Evolutionary conservation across 1,140 invertebrate species (phyloP).

Genomic region (Pseudomyrmex sp.): DNA sequence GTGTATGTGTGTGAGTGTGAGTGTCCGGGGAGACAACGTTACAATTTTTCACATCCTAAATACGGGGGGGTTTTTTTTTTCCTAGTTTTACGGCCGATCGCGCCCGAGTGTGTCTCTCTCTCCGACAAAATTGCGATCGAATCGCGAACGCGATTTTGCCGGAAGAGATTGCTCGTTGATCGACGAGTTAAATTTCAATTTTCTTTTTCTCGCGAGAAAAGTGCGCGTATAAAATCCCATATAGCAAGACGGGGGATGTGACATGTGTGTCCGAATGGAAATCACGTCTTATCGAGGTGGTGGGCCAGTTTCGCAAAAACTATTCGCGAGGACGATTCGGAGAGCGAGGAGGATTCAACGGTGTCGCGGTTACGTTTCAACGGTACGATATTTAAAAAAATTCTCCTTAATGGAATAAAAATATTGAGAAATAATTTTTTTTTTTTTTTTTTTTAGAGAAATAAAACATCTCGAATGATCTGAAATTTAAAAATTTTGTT

Average conservation of each 20-base stretch:
- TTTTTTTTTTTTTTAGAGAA: neutral
- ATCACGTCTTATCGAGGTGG: neutral
- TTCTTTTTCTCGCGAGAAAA: neutral
- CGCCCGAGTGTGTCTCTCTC: no score
- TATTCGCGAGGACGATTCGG: neutral
- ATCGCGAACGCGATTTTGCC: no score
- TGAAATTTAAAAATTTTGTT: neutral
- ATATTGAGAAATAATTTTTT: no score
- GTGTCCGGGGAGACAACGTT: slow-evolving; percentile 23
- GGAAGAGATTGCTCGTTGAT: neutral
- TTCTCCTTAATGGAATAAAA: no score
- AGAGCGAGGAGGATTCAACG: neutral
- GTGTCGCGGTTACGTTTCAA: neutral
- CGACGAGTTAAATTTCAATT: neutral
- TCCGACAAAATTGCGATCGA: no score
- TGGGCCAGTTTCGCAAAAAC: neutral
- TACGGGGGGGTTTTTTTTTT: no score
- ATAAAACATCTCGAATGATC: neutral
- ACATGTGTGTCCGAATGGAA: neutral
- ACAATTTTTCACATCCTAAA: neutral
- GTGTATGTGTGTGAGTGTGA: neutral
- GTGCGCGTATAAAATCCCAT: neutral
- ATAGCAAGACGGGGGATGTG: neutral
- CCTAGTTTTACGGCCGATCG: no score
- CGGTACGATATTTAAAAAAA: no score